Evolutionary conservation across 1,140 invertebrate species (phyloP), one percentile per base, ranked within the genome.

Genomic region (Stenopsyche tienmushanensis): DNA sequence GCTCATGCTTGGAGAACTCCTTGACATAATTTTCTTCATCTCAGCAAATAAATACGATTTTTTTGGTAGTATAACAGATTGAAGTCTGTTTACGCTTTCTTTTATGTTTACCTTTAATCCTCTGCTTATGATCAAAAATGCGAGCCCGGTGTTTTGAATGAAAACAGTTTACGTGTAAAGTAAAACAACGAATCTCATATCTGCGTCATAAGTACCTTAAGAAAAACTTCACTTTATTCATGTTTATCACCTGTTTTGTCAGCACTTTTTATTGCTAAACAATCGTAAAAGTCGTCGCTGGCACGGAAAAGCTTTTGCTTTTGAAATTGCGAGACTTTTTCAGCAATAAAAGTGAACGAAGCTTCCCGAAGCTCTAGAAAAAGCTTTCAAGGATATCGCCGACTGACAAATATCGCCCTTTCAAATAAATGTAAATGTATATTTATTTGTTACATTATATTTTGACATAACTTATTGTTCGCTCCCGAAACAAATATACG

Each of bases 191-290:
- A 34, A 7, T 34, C 29, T 34, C 29, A 34, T 34, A 34, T 34
- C 29, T 34, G 29, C 13, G 29, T 34, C 29, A 34, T 34, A 34
- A 34, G 29, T 34, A 34, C 29, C 13, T 7, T 7, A 45, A 45
- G 21, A 39, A 55, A 55, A 57, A 57, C 54, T 57, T 57, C 18
- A 57, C 54, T 57, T 55, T 57, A 57, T 57, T 57, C 54, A 57
- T 57, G 54, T 57, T 57, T 57, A 57, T 57, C 54, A 57, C 54
- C 34, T 57, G 54, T 57, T 57, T 57, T 57, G 54, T 57, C 54
- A 57, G 54, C 54, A 57, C n/a, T 57, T 57, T 57, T 57, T 57
- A 57, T 57, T 57, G 54, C 54, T 57, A 57, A 57, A 57, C 54
- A 57, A 57, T 57, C 54, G 54, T 57, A 57, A 57, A 57, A 57